These are phyloP conservation scores for Nyctibius grandis DNA, from an alignment of 2,797 vertebrate genomes.

Conservation along the genomic window DNA sequence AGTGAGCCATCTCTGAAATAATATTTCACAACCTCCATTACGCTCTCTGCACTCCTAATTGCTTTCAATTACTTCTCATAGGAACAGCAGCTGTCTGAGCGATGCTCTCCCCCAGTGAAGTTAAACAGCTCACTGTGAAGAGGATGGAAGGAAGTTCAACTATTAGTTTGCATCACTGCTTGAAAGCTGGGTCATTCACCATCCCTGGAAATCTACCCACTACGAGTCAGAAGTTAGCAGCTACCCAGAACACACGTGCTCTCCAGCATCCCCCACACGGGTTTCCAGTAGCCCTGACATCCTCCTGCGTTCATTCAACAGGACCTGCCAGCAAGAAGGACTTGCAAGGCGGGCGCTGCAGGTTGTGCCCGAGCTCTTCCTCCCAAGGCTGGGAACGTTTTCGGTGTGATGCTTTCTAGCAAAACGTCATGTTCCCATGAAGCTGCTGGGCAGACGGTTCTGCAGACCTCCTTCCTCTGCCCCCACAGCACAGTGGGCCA, in stretches of 20 bases:
- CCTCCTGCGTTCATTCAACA: neutral
- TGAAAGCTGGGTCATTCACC: neutral
- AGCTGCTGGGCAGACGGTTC: neutral
- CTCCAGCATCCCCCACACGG: neutral
- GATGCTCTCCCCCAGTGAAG: neutral
- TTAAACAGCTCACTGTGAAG: neutral
- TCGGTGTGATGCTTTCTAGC: neutral
- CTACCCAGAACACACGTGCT: neutral
- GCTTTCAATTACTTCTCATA: neutral
- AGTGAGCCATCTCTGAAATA: neutral
- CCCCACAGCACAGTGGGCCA: neutral
- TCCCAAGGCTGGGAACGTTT: neutral
- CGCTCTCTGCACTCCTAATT: neutral
- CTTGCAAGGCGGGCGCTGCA: neutral
- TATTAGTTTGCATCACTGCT: neutral
- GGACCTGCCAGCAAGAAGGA: neutral
- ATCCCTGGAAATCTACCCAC: neutral
- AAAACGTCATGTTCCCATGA: rapidly evolving
- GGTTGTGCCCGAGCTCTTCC: neutral
- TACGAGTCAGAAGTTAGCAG: neutral
- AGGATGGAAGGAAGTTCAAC: neutral
- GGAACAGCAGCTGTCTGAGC: neutral
- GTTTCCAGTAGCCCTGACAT: neutral
- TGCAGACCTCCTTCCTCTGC: neutral
- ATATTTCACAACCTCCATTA: neutral